Conservation (phyloP, 23 tunicate genomes). For the Ciona savignyi region DNA sequence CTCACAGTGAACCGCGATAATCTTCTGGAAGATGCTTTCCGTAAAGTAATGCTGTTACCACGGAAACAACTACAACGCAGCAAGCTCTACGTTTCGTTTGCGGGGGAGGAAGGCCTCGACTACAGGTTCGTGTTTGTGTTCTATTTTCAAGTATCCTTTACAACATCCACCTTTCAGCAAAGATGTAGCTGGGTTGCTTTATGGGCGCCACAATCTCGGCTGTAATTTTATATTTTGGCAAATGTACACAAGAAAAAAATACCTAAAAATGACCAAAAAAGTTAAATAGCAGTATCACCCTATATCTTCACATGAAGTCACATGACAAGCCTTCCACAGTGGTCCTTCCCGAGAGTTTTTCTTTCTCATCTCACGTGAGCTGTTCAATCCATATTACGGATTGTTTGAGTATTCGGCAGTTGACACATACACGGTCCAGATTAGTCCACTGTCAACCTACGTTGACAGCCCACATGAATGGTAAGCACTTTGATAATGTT, state of each 20-base stretch:
- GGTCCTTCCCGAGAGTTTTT: slow-evolving; percentile 99
- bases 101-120: slow-evolving; percentile 94
- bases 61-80: slow-evolving; percentile 79
- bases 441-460: slow-evolving; percentile 78
- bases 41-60: slow-evolving; percentile 53
- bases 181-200: too few species aligned
- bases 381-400: slow-evolving; percentile 97
- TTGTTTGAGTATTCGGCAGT: slow-evolving; percentile 96
- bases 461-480: slow-evolving; percentile 67
- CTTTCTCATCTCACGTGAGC: slow-evolving; percentile 78
- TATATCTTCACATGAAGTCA: too few species aligned
- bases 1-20: slow-evolving; percentile 52
- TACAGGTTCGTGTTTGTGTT: slow-evolving; percentile 67
- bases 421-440: slow-evolving; percentile 98
- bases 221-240: too few species aligned
- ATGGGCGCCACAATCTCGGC: too few species aligned
- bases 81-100: slow-evolving; percentile 75
- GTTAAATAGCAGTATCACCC: too few species aligned
- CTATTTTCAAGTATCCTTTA: too few species aligned
- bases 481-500: slow-evolving; percentile 39
- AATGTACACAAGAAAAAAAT: too few species aligned
- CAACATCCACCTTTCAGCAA: too few species aligned
- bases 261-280: too few species aligned
- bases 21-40: slow-evolving; percentile 76
- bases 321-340: too few species aligned